These are phyloP conservation scores for Caerostris extrusa DNA, from an alignment of 1,140 invertebrate species.

Conservation along the genomic window DNA sequence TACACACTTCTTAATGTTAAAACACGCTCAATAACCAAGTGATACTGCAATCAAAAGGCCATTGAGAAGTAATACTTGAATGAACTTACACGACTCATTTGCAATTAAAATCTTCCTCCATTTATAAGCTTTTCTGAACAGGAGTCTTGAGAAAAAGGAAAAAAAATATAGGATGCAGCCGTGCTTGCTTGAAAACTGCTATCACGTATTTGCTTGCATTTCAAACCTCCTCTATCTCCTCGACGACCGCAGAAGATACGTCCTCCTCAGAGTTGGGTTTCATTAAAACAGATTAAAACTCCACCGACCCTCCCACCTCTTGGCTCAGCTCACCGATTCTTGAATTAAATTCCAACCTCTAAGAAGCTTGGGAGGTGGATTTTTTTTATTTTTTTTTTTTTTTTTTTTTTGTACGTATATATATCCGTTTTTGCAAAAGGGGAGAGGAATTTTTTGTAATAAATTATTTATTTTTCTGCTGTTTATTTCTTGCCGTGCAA, in stretches of 20 bases:
- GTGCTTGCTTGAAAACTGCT: neutral
- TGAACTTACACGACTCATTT: neutral
- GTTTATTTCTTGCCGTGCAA: neutral
- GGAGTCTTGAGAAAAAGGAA: neutral
- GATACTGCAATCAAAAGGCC: neutral
- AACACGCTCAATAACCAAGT: neutral
- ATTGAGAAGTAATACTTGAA: neutral
- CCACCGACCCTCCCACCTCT: neutral
- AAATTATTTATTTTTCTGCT: constrained; percentile 45
- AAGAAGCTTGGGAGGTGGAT: neutral
- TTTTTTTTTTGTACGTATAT: neutral
- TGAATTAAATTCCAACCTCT: constrained; percentile 35
- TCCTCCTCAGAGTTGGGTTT: neutral
- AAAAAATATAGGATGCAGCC: neutral
- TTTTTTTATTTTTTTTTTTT: neutral
- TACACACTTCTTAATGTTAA: neutral
- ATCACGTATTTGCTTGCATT: constrained; percentile 26
- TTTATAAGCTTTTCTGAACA: neutral
- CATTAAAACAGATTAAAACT: constrained; percentile 48
- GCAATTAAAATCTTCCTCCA: constrained; percentile 40
- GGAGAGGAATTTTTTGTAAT: neutral
- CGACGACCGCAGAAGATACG: neutral
- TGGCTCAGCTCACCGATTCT: neutral
- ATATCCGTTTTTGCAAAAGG: neutral
- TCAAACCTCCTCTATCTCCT: neutral